Conservation (phyloP, 2,888 invertebrate species). For the Chrysomela aeneicollis region DNA sequence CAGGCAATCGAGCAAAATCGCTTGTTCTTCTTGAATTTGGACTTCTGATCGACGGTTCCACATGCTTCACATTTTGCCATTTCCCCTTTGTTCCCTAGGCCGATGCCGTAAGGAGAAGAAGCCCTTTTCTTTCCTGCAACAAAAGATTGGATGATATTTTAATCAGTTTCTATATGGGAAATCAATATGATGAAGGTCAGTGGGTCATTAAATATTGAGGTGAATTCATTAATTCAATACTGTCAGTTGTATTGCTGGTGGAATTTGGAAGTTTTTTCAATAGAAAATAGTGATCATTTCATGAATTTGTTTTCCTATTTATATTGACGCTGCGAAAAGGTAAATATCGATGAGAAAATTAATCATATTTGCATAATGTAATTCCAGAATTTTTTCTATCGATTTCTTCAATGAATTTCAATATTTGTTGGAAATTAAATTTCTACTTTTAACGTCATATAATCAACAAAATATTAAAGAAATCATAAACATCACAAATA, state of each 20-base stretch:
- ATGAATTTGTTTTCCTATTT: too few relatives aligned
- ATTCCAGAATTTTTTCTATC: too few relatives aligned
- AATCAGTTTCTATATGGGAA: not conserved
- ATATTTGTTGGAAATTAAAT: too few relatives aligned
- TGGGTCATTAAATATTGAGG: not conserved
- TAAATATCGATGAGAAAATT: too few relatives aligned
- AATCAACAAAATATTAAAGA: too few relatives aligned
- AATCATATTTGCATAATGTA: too few relatives aligned
- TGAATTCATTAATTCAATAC: too few relatives aligned
- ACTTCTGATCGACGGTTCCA: constrained; percentile 70
- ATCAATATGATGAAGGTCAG: constrained; percentile 30
- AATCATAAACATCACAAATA: too few relatives aligned
- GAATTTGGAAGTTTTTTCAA: constrained; percentile 11
- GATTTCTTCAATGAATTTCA: too few relatives aligned
- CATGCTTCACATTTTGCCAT: constrained; percentile 77
- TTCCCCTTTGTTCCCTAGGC: constrained; percentile 61
- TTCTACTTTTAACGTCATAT: too few relatives aligned
- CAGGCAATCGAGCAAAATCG: constrained; percentile 80
- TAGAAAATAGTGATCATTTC: too few relatives aligned
- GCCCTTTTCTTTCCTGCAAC: constrained; percentile 66
- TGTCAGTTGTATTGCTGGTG: not conserved
- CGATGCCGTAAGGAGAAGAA: constrained; percentile 53
- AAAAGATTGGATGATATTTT: constrained; percentile 18
- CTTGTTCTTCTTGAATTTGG: constrained; percentile 77
- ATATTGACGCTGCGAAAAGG: too few relatives aligned